phyloP scores from a whole-genome alignment of 2,797 vertebrate species.

The Anguilla megastoma region DNA sequence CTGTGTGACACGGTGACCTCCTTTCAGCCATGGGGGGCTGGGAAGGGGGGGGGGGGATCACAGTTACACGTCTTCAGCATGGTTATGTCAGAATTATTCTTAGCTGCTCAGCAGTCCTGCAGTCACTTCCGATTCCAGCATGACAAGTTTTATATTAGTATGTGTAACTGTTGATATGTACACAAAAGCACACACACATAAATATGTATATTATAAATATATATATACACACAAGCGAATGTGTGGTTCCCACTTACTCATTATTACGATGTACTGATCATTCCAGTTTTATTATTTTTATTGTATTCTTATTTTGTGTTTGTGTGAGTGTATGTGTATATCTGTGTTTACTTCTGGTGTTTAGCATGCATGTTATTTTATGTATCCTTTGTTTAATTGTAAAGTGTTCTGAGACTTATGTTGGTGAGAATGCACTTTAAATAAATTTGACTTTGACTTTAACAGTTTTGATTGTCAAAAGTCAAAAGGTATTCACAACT shows the following conservation, averaged over 20 bases:
- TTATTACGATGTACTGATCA: too few relatives aligned
- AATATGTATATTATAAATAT: neutral
- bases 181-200: too few relatives aligned
- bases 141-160: neutral
- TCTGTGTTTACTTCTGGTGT: neutral
- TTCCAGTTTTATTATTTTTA: too few relatives aligned
- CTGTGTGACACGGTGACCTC: slow-evolving; percentile 44
- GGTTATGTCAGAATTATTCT: slow-evolving; percentile 23
- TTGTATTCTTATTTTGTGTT: too few relatives aligned
- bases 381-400: too few relatives aligned
- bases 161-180: slow-evolving; percentile 9
- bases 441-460: too few relatives aligned
- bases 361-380: too few relatives aligned
- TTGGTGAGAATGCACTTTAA: too few relatives aligned
- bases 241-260: too few relatives aligned
- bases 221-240: neutral
- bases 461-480: too few relatives aligned
- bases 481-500: too few relatives aligned
- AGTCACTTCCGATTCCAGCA: neutral
- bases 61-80: neutral
- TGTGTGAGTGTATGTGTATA: neutral
- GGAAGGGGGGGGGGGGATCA: neutral
- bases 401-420: too few relatives aligned
- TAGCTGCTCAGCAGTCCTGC: neutral
- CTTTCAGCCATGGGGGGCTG: slow-evolving; percentile 26